phyloP scores from a whole-genome alignment of 2,113 vertebrate species.

The Willisornis vidua region DNA sequence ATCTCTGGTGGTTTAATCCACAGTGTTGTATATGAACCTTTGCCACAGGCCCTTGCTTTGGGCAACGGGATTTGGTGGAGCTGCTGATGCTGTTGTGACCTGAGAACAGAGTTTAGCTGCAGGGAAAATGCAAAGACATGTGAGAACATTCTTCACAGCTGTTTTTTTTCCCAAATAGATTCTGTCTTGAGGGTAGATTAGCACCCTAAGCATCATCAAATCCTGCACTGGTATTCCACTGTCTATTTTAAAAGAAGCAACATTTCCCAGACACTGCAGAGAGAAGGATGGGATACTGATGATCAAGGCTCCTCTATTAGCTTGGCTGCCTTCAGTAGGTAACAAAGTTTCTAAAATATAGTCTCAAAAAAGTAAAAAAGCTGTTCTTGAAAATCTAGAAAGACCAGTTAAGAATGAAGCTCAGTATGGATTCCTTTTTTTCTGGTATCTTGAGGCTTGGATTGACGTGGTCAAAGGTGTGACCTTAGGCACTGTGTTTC shows the following conservation, averaged over 20 bases:
- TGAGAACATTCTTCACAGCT: not conserved
- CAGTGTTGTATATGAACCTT: accelerated
- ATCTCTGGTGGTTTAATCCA: not conserved
- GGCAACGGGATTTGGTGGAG: not conserved
- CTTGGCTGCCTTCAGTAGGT: not conserved
- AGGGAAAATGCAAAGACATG: not conserved
- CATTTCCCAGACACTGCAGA: not conserved
- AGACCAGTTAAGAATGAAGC: not conserved
- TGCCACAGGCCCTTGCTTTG: not conserved
- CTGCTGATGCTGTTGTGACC: not conserved
- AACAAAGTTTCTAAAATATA: not conserved
- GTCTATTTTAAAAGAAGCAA: not conserved
- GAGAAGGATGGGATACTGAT: not conserved
- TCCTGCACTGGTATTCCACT: not conserved
- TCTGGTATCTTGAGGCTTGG: not conserved
- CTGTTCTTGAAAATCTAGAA: constrained; percentile 1
- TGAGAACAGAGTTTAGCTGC: not conserved
- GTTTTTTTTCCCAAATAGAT: not conserved
- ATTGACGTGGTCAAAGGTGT: not conserved
- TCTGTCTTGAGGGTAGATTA: not conserved
- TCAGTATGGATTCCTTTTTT: not conserved
- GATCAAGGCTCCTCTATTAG: not conserved
- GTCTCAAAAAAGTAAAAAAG: not conserved
- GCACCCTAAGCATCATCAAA: not conserved
- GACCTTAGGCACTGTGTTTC: not conserved